Conservation (phyloP, 2,797 vertebrate species). For the Diglossa cyanea region DNA sequence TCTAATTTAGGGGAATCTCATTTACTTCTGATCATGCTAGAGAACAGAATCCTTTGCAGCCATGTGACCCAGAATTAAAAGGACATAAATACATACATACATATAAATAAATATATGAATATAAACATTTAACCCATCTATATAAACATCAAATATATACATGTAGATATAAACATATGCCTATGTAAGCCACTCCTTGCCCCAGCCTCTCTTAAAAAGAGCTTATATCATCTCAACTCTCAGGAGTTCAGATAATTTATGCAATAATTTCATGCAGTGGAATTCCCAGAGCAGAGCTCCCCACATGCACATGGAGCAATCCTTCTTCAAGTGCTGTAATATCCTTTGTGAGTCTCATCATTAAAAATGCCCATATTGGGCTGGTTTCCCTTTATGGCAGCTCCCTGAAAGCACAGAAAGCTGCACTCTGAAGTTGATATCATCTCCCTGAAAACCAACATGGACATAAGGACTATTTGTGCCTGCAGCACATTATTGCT, state of each 20-base stretch:
- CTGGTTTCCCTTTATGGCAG: not conserved
- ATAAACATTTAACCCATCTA: not conserved
- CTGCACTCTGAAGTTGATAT: not conserved
- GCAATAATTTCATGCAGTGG: not conserved
- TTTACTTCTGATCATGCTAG: not conserved
- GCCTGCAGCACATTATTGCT: not conserved
- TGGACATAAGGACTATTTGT: not conserved
- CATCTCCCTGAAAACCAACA: not conserved
- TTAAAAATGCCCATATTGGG: not conserved
- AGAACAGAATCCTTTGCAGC: not conserved
- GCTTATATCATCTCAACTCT: not conserved
- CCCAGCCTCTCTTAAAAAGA: not conserved
- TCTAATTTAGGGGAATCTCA: not conserved
- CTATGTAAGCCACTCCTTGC: not conserved
- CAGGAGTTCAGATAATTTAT: not conserved
- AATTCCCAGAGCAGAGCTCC: not conserved
- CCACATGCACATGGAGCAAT: not conserved
- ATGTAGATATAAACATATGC: not conserved
- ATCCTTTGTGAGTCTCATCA: not conserved
- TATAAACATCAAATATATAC: not conserved
- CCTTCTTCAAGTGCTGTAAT: not conserved
- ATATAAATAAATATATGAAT: not conserved
- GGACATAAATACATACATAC: not conserved
- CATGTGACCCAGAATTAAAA: not conserved
- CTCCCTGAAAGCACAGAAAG: not conserved